A percentile compares a stretch with the other conserved stretches of the same genome.
Evolutionary conservation across 2,888 invertebrate genomes (phyloP).

Genomic region (Aphrophora alni): DNA sequence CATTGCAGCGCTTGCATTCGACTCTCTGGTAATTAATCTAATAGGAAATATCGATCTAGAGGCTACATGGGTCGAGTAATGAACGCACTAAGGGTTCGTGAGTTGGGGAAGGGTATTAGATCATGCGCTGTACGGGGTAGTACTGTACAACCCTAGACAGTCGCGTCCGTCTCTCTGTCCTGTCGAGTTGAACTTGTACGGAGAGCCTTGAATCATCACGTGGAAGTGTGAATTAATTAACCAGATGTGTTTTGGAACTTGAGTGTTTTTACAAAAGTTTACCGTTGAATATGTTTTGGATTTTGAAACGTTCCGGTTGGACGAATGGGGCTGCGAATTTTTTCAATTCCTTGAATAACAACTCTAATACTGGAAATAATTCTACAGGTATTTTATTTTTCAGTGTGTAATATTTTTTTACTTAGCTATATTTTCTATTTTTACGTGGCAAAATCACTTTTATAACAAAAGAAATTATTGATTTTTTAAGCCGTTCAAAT

Average conservation of each 20-base stretch:
- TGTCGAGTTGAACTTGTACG: not conserved
- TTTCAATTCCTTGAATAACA: not conserved
- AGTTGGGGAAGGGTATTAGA: not conserved
- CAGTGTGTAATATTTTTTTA: too few species aligned
- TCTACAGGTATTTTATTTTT: not conserved
- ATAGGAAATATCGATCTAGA: not conserved
- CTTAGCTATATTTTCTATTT: too few species aligned
- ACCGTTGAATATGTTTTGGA: not conserved
- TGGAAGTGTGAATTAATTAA: not conserved
- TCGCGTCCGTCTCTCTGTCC: not conserved
- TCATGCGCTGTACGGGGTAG: not conserved
- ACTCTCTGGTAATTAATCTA: not conserved
- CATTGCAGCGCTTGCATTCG: not conserved
- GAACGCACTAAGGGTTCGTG: not conserved
- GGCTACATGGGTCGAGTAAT: not conserved
- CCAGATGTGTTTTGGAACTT: not conserved
- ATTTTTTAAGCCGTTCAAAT: too few species aligned
- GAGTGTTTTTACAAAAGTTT: not conserved
- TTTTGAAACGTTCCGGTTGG: constrained; percentile 2
- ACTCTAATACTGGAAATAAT: not conserved
- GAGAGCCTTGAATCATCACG: not conserved
- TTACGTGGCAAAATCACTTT: too few species aligned
- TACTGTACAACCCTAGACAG: not conserved
- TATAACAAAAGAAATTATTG: too few species aligned
- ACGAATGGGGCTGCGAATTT: not conserved